phyloP scores from a whole-genome alignment of 2,888 invertebrate species.

The Kryphioiulus occultus region DNA sequence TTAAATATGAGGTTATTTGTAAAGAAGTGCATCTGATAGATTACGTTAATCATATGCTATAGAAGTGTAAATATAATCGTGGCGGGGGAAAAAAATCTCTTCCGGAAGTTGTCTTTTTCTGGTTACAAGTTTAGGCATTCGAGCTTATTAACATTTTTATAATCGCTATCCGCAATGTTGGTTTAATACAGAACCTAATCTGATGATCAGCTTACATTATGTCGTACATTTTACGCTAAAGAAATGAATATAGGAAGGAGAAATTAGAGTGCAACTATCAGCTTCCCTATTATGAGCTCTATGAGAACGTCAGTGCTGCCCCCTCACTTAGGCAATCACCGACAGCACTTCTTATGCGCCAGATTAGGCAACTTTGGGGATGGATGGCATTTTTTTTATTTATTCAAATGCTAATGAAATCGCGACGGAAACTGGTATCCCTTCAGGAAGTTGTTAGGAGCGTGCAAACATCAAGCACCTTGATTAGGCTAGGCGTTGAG shows the following conservation, averaged over 20 bases:
- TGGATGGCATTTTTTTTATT: constrained; percentile 16
- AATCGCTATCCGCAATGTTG: background rate
- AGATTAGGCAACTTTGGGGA: background rate
- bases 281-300: background rate
- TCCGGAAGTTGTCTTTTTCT: background rate
- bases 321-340: background rate
- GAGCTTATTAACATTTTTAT: background rate
- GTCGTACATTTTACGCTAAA: background rate
- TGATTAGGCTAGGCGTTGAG: background rate
- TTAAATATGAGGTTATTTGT: background rate
- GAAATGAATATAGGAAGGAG: background rate
- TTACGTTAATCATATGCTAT: background rate
- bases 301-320: background rate
- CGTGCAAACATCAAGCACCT: background rate
- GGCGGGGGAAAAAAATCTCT: background rate
- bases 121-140: background rate
- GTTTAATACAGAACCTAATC: background rate
- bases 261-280: background rate
- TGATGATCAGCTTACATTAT: background rate
- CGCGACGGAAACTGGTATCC: background rate
- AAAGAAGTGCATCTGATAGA: background rate
- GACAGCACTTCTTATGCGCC: background rate
- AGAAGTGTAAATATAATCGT: background rate
- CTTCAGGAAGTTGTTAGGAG: background rate
- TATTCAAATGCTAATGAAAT: constrained; percentile 9